Base-by-base conservation (phyloP, 2,113 vertebrate genomes). In the Podarcis muralis region DNA sequence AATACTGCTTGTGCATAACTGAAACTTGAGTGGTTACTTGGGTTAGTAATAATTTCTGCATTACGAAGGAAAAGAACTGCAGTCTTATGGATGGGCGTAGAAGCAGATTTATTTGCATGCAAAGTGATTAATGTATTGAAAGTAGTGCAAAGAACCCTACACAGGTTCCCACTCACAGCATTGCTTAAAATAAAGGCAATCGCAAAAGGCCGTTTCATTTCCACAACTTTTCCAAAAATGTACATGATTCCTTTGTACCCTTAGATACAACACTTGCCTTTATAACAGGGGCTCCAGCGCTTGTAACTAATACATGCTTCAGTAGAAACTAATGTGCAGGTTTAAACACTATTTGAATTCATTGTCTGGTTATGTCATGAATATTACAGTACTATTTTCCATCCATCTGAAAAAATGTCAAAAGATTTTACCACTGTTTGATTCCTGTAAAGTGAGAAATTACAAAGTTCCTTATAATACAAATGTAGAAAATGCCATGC, bases 401-500 rank as follows among this genome's bases (percentile, higher is more conserved):
- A 83, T 91, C 84, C 13, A 89, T 27, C 83, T 83, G 69, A 91
- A 92, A 92, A 78, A 79, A 71, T 65, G 4, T 40, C 2, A 37
- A n/a, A 35, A 43, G 32, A 32, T 12, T 35, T 27, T n/a, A 76
- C 35, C 35, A 23, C 40, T 69, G 62, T 35, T 15, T 22, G 15
- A 88, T 75, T 1, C 0, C 87, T 88, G 87, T 92, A 43, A 80
- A 59, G 15, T 0, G 18, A 84, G 2, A 88, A 92, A 7, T 1
- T 2, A 1, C 3, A 71, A 85, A 27, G 23, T 1, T 2, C 23
- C 57, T 69, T 75, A 2, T 37, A 66, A 7, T 1, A 30, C 32
- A 74, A 37, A 84, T 23, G 32, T 76, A 74, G 35, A 81, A 76
- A 71, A 37, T 2, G 16, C 65, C 40, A 57, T 32, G 8, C 3